These are phyloP conservation scores for Drosophila lacicola DNA, from an alignment of 2,888 invertebrate species.

Conservation along the genomic window DNA sequence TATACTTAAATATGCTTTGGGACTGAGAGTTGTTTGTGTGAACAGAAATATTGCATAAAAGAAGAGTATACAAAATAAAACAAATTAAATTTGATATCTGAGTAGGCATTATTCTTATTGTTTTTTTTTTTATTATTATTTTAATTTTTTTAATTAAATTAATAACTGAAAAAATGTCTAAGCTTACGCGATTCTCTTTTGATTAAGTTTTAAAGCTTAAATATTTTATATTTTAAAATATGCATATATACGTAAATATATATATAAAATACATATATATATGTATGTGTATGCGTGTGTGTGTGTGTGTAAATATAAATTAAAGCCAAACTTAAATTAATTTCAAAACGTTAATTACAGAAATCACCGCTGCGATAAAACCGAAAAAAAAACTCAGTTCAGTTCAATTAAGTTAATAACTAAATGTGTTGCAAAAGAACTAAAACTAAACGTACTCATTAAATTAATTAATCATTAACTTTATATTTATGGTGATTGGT, in stretches of 20 bases:
- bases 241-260: slow-evolving; percentile 37
- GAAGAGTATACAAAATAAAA: slow-evolving; percentile 34
- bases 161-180: slow-evolving; percentile 53
- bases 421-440: slow-evolving; percentile 56
- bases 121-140: slow-evolving; percentile 17
- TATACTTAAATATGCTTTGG: slow-evolving; percentile 31
- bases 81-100: slow-evolving; percentile 44
- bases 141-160: slow-evolving; percentile 39
- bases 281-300: slow-evolving; percentile 2
- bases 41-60: slow-evolving; percentile 1
- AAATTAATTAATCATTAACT: slow-evolving; percentile 50
- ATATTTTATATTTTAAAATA: slow-evolving; percentile 65
- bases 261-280: slow-evolving; percentile 45
- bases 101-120: slow-evolving; percentile 35
- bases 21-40: slow-evolving; percentile 10
- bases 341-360: slow-evolving; percentile 48
- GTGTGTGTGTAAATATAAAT: slow-evolving; percentile 37
- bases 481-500: slow-evolving; percentile 16
- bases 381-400: slow-evolving; percentile 22
- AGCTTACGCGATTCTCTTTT: slow-evolving; percentile 52
- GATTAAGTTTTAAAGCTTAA: slow-evolving; percentile 74
- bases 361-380: slow-evolving; percentile 43
- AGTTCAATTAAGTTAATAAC: slow-evolving; percentile 38
- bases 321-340: slow-evolving; percentile 56
- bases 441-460: slow-evolving; percentile 53